phyloP scores from a whole-genome alignment of 1,140 invertebrate species.

The Tetragnatha versicolor region DNA sequence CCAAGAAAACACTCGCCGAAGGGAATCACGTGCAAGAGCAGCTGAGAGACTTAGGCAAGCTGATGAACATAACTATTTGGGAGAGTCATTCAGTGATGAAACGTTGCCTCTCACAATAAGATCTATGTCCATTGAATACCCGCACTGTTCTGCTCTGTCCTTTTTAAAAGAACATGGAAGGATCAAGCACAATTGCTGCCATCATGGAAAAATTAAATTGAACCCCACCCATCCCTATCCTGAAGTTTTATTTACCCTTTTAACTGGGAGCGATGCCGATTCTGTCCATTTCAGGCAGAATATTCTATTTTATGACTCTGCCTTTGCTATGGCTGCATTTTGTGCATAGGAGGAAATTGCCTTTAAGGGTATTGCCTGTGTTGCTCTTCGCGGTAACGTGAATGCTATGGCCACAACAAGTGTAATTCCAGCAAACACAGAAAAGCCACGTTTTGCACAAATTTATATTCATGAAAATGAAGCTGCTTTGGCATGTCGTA shows the following conservation, averaged over 20 bases:
- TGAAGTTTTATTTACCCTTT: background rate
- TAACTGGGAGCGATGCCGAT: background rate
- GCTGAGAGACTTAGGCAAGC: too few species aligned
- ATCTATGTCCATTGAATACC: background rate
- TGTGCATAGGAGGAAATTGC: background rate
- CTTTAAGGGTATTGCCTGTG: background rate
- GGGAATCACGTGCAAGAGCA: too few species aligned
- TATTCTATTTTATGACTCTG: background rate
- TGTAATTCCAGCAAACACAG: background rate
- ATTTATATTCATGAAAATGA: background rate
- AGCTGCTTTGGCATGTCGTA: background rate
- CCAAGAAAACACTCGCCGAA: too few species aligned
- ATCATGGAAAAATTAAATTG: background rate
- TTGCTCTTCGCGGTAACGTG: background rate
- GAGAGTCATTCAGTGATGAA: background rate
- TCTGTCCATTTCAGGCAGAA: background rate
- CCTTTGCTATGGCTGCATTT: background rate
- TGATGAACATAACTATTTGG: background rate
- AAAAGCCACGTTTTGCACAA: background rate
- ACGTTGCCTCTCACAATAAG: background rate
- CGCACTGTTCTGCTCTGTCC: background rate
- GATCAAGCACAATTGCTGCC: too few species aligned
- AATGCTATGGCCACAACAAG: too few species aligned
- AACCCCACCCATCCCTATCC: background rate
- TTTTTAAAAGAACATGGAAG: background rate